Conservation (phyloP, 92 coral and sea anemone species). For the Porites rus region DNA sequence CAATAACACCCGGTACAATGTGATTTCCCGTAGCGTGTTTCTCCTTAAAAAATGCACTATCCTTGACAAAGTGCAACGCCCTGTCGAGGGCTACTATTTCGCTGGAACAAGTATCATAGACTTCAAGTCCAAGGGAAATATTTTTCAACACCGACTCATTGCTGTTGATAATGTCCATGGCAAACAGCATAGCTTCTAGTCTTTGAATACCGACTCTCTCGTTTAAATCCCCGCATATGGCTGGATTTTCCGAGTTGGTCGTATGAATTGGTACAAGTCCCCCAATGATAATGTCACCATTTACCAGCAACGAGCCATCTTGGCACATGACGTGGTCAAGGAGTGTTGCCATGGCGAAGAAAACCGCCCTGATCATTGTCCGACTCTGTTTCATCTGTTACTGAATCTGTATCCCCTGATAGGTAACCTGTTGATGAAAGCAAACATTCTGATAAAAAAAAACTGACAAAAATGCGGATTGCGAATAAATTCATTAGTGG, state of each 20-base stretch:
- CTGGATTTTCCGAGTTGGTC: constrained; percentile 33
- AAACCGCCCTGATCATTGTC: constrained; percentile 1
- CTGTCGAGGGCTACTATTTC: constrained; percentile 86
- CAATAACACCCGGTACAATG: constrained; percentile 77
- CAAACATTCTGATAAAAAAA: too few relatives aligned
- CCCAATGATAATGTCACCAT: constrained; percentile 83
- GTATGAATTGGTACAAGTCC: constrained; percentile 93
- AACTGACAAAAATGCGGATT: too few relatives aligned
- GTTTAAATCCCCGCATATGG: constrained; percentile 47
- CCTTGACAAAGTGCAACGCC: constrained; percentile 80
- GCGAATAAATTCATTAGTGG: too few relatives aligned
- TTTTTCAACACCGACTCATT: constrained; percentile 69
- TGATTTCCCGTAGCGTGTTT: constrained; percentile 18
- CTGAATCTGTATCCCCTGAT: background rate
- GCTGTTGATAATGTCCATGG: constrained; percentile 84
- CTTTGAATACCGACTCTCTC: constrained; percentile 94
- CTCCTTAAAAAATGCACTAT: constrained; percentile 46
- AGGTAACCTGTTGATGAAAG: too few relatives aligned
- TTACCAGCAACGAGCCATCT: constrained; percentile 33
- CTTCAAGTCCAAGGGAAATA: constrained; percentile 84
- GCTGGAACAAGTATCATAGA: constrained; percentile 87
- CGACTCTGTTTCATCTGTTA: too few relatives aligned
- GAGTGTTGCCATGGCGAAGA: constrained; percentile 21
- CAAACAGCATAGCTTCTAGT: constrained; percentile 88
- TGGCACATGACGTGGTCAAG: constrained; percentile 18